Base-by-base conservation (phyloP, 2,888 invertebrate species). In the Caenorhabditis sp. region DNA sequence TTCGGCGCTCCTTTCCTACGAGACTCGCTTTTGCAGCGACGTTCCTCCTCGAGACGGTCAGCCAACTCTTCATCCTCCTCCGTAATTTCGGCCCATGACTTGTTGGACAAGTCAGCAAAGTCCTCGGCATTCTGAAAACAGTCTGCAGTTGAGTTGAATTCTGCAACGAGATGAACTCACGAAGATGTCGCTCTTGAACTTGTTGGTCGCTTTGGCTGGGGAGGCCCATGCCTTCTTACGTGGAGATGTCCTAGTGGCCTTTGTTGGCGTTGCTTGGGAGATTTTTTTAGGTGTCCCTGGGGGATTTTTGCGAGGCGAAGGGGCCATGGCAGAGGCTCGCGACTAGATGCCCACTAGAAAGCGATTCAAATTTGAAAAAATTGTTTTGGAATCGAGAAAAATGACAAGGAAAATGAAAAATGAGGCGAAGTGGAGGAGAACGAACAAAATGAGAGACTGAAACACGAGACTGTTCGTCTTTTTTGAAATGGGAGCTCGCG, bases 151-250 rank as follows among this genome's bases (percentile, higher is more conserved):
- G 26, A n/a, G 15, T 18, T 53, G n/a, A 8, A 60, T n/a, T n/a
- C n/a, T n/a, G 11, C 35, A 26, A 32, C 2, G 32, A 26, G 35
- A n/a, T n/a, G 4, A 40, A 79, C 84, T 80, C 15, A 85, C 85
- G 40, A 85, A 85, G 56, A 85, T 47, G 0, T 77, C 72, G 26
- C 67, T 76, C 1, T 53, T 35, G 26, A 76, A 62, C 37, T 74
- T 79, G 2, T 77, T 35, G 9, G 64, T 56, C 2, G 78, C 72
- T 64, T 84, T 86, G 2, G 70, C 53, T 11, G 86, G 86, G 6
- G 85, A 82, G 0, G 76, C 86, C 86, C 85, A 85, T 13, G 84
- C 86, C 76, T 86, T 88, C 69, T 88, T 88, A n/a, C 86, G 80
- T 0, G 87, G 86, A 28, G 86, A 86, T 20, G 84, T 78, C 51